These are phyloP conservation scores for Stomorhina lunata DNA, from an alignment of 2,888 invertebrate species.

Conservation along the genomic window DNA sequence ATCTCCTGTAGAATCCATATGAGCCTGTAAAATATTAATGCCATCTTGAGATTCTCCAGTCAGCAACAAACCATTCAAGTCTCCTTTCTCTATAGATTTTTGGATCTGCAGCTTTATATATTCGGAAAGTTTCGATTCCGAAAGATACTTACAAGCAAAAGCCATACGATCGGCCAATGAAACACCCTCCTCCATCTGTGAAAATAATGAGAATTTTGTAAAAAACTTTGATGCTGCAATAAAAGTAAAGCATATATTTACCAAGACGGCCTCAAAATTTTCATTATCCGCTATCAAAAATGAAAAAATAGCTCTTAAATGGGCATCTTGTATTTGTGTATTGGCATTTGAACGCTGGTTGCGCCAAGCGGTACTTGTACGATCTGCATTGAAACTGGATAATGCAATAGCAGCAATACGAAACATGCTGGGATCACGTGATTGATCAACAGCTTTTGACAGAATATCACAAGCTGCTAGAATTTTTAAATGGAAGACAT, in stretches of 20 bases:
- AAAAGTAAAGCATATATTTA: conserved; percentile 77
- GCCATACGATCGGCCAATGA: conserved; percentile 93
- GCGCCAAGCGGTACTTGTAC: conserved; percentile 87
- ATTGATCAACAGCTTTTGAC: conserved; percentile 84
- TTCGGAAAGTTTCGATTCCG: conserved; percentile 89
- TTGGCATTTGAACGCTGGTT: conserved; percentile 87
- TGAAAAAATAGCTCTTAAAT: conserved; percentile 93
- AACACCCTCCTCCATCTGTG: conserved; percentile 90
- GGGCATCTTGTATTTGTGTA: conserved; percentile 91
- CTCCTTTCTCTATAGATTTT: conserved; percentile 87
- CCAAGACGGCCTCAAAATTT: conserved; percentile 88
- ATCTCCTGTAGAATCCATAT: conserved; percentile 92
- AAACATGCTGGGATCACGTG: conserved; percentile 75
- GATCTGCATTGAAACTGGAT: conserved; percentile 92
- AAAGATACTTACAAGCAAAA: conserved; percentile 92
- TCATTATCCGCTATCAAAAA: conserved; percentile 92
- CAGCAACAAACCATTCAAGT: conserved; percentile 91
- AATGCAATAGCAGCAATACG: conserved; percentile 87
- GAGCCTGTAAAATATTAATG: conserved; percentile 90
- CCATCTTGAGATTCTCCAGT: conserved; percentile 90
- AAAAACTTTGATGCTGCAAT: neutral
- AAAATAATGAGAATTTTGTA: neutral
- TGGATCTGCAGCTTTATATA: conserved; percentile 87
- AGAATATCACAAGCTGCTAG: conserved; percentile 92
- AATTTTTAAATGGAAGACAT: conserved; percentile 93